phyloP scores from a whole-genome alignment of 2,888 invertebrate species.

The Saturnia japonica region DNA sequence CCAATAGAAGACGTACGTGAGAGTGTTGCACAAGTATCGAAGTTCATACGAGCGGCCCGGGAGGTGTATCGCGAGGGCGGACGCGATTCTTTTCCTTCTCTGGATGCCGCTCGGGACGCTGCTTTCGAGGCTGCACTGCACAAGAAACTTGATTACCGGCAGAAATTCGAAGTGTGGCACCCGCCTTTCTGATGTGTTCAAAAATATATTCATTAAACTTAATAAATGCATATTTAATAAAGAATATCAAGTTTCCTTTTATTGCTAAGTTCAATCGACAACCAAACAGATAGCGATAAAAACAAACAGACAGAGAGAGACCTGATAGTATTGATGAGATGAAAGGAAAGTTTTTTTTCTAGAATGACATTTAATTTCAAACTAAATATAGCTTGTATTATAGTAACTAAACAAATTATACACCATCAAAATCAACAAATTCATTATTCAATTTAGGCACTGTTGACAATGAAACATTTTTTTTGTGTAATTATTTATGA shows the following conservation, averaged over 20 bases:
- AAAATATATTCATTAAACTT: slow-evolving; percentile 33
- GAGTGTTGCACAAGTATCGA: slow-evolving; percentile 71
- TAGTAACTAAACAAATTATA: too few relatives aligned
- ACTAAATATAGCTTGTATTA: too few relatives aligned
- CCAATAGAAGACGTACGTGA: slow-evolving; percentile 71
- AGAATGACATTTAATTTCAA: too few relatives aligned
- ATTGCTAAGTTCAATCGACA: background rate
- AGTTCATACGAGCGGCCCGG: slow-evolving; percentile 65
- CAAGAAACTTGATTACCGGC: slow-evolving; percentile 80
- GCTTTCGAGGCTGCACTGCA: slow-evolving; percentile 72
- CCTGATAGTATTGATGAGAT: too few relatives aligned
- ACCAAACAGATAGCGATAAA: too few relatives aligned
- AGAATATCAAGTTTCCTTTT: slow-evolving; percentile 1
- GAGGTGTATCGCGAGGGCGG: slow-evolving; percentile 66
- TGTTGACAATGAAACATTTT: too few relatives aligned
- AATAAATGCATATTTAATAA: slow-evolving; percentile 42
- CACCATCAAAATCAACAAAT: too few relatives aligned
- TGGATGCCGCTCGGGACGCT: slow-evolving; percentile 73
- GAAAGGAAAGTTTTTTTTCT: too few relatives aligned
- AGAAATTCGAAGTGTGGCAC: slow-evolving; percentile 80
- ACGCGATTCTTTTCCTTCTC: slow-evolving; percentile 58
- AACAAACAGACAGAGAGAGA: too few relatives aligned
- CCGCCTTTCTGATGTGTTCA: slow-evolving; percentile 78
- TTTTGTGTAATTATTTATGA: too few relatives aligned
- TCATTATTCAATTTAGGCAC: too few relatives aligned